These are phyloP conservation scores for Irena cyanogastra DNA, from an alignment of 2,113 vertebrate genomes.

Conservation along the genomic window DNA sequence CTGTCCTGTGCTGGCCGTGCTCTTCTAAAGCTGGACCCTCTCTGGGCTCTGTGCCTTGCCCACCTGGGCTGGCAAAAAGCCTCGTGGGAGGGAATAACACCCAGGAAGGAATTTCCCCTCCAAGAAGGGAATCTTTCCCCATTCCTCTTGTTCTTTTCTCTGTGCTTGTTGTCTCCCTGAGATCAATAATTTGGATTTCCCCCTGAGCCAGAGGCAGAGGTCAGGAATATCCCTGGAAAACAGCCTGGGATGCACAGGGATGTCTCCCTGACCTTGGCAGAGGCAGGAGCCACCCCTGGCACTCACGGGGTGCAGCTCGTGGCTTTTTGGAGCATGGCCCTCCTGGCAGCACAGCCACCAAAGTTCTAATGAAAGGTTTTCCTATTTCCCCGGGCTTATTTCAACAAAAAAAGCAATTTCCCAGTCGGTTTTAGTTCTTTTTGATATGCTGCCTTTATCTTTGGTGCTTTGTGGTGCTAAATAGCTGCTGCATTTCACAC, in stretches of 20 bases:
- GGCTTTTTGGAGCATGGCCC: background rate
- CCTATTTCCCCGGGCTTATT: background rate
- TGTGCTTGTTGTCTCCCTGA: background rate
- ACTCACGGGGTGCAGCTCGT: background rate
- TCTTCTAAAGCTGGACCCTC: background rate
- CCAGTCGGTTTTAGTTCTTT: background rate
- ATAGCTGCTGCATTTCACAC: background rate
- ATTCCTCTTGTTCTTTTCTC: background rate
- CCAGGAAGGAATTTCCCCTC: background rate
- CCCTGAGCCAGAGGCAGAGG: background rate
- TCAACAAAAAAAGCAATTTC: background rate
- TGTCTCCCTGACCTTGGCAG: background rate
- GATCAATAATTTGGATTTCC: background rate
- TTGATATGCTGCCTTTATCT: background rate
- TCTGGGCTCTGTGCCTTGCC: background rate
- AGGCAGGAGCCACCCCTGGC: background rate
- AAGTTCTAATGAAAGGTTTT: background rate
- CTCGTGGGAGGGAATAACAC: fast-evolving
- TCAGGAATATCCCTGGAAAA: background rate
- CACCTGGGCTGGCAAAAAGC: background rate
- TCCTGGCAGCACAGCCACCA: background rate
- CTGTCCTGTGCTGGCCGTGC: background rate
- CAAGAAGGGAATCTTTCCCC: background rate
- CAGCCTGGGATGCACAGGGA: fast-evolving
- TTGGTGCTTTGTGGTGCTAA: background rate